Base-by-base conservation (phyloP, 2,888 invertebrate species). In the Andrena haemorrhoa region DNA sequence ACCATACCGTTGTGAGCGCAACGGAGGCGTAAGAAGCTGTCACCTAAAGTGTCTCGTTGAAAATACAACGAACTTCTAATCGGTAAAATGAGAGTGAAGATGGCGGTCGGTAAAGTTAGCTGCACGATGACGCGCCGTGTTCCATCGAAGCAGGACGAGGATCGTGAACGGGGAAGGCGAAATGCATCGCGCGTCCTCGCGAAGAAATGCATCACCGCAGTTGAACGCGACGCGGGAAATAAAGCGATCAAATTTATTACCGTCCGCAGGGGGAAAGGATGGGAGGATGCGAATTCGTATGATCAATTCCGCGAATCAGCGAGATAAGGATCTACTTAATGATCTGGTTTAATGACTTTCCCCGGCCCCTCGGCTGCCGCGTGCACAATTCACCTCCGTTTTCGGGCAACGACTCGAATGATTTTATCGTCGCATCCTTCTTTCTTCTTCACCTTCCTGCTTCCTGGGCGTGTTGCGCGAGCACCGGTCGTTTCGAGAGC, bases 361-460 rank as follows among this genome's bases (percentile, higher is more conserved):
- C 73, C 66, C 72, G 58, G 61, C 47, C n/a, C 47, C n/a, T 64
- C 49, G 73, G 53, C 75, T 26, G 47, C 71, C 56, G 31, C 35
- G 65, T 75, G 51, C 73, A 65, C 71, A 79, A 78, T 86, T 81
- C 76, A 75, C 73, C 75, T 75, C 85, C 80, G 86, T 88, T 90
- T 90, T 90, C 89, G 90, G 89, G 77, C 89, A 89, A 90, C 89
- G 90, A 89, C 88, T 88, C 82, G 79, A 72, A 84, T 80, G 88
- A 91, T 91, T 90, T 91, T 90, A 91, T 91, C 90, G 80, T 79
- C 85, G 76, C 82, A 84, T 88, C 89, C 88, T 90, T 75, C 78
- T 20, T 80, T 33, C 80, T 82, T 82, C 84, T 82, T 88, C 87
- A 82, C 84, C 89, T 86, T 88, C 88, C 86, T 84, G 66, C 87